phyloP scores from a whole-genome alignment of 92 coral and sea anemone species.

The Palythoa heliodiscus region DNA sequence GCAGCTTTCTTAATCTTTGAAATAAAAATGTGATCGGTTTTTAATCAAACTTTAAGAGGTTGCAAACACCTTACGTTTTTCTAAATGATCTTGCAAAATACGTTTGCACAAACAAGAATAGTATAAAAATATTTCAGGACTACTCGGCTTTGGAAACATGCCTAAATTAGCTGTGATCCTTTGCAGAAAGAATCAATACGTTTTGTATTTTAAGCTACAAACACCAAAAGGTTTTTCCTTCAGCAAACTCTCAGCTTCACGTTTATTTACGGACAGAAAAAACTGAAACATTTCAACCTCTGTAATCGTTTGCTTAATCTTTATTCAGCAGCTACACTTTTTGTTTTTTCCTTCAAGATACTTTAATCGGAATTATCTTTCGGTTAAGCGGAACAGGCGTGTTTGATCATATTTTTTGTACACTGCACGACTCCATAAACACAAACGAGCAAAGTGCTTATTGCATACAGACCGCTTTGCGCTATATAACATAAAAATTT shows the following conservation, averaged over 20 bases:
- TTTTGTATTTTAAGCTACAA: too few species aligned
- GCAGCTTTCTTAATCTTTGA: neutral
- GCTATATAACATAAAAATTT: neutral
- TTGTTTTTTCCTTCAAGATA: neutral
- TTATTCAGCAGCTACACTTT: neutral
- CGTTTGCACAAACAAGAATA: neutral
- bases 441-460: constrained; percentile 6
- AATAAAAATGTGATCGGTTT: constrained; percentile 10
- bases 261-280: neutral
- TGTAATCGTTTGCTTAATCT: neutral
- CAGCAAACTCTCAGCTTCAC: neutral
- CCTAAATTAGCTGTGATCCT: too few species aligned
- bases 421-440: constrained; percentile 29
- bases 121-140: neutral
- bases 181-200: too few species aligned
- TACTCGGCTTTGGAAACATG: neutral
- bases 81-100: neutral
- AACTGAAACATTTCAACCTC: neutral
- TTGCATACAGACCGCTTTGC: neutral
- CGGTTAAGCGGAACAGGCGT: neutral
- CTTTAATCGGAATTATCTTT: neutral
- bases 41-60: constrained; percentile 41
- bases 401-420: neutral
- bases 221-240: neutral
- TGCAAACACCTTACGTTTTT: constrained; percentile 10